Base-by-base conservation (phyloP, 2,797 vertebrate species). In the Siniperca undulata region DNA sequence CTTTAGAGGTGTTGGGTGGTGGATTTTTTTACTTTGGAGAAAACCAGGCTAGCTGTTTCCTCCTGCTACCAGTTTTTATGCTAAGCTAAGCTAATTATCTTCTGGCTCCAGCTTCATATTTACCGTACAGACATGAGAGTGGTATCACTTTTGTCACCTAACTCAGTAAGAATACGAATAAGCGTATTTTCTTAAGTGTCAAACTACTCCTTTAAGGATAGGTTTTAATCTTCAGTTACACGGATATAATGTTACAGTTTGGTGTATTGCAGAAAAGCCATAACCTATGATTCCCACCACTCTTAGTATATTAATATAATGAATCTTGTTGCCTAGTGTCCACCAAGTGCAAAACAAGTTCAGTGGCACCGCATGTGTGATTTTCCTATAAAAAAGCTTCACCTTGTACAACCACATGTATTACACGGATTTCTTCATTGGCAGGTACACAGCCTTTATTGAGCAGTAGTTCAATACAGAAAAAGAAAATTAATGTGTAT, bases 401-500 rank as follows among this genome's bases (percentile, higher is more conserved):
- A n/a, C 24, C 14, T 14, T 42, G 24, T 58, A 46, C 8, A 68
- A 42, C 74, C 13, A 69, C 64, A 78, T 7, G 73, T 59, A 61
- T 44, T 19, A 20, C 27, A 72, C 40, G 34, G 1, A 70, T 38
- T 14, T 61, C 11, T 44, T 65, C 27, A 55, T 13, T 69, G 24
- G 55, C 24, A 65, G 36, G 17, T 44, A 59, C 9, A 38, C 53
- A 20, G 40, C 14, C 27, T 73, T 82, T 69, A 62, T 52, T 36
- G 27, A 70, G 36, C 53, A 56, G 14, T 40, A 30, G 3, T 62
- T 48, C 70, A 22, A 52, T 22, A 52, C 1, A 52, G 50, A 8
- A 22, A 52, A 53, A 78, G 58, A 50, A 59, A 64, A 72, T 42
- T 20, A 68, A n/a, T 60, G 42, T 58, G 7, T 27, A 73, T 55